Conservation (phyloP, 2,797 vertebrate species). For the Clamator glandarius region DNA sequence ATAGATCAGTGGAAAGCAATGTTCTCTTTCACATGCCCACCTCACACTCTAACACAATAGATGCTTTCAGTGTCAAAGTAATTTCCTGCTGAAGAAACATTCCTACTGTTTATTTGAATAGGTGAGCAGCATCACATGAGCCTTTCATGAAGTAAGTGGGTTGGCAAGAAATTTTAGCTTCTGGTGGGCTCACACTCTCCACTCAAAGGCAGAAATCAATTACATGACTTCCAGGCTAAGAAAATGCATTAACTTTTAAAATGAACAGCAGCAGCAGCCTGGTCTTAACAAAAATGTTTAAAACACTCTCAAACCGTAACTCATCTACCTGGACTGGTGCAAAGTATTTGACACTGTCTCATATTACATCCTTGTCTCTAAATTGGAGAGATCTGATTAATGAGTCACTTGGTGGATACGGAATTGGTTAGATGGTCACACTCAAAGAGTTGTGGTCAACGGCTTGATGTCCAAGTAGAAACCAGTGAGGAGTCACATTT, state of each 20-base stretch:
- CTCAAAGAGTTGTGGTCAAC: too few relatives aligned
- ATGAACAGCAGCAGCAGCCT: constrained; percentile 1
- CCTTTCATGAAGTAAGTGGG: not conserved
- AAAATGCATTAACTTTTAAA: constrained; percentile 20
- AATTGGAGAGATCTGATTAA: too few relatives aligned
- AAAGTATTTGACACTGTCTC: too few relatives aligned
- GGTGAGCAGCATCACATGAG: not conserved
- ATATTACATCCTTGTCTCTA: too few relatives aligned
- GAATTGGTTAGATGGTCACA: too few relatives aligned
- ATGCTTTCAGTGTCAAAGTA: not conserved
- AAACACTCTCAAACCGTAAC: not conserved
- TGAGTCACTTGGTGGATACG: too few relatives aligned
- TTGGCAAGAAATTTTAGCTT: not conserved
- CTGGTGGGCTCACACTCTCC: not conserved
- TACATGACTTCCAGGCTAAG: constrained; percentile 20
- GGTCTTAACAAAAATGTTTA: constrained; percentile 20
- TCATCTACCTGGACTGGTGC: not conserved
- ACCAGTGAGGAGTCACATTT: too few relatives aligned
- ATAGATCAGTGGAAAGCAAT: not conserved
- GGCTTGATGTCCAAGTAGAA: too few relatives aligned
- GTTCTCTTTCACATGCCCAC: not conserved
- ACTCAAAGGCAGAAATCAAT: not conserved
- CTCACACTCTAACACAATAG: not conserved
- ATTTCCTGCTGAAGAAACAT: constrained; percentile 40
- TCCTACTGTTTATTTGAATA: not conserved